A percentile compares a stretch with the other conserved stretches of the same genome.
phyloP scores from a whole-genome alignment of 2,113 vertebrate species.

The Accipiter virgatus region DNA sequence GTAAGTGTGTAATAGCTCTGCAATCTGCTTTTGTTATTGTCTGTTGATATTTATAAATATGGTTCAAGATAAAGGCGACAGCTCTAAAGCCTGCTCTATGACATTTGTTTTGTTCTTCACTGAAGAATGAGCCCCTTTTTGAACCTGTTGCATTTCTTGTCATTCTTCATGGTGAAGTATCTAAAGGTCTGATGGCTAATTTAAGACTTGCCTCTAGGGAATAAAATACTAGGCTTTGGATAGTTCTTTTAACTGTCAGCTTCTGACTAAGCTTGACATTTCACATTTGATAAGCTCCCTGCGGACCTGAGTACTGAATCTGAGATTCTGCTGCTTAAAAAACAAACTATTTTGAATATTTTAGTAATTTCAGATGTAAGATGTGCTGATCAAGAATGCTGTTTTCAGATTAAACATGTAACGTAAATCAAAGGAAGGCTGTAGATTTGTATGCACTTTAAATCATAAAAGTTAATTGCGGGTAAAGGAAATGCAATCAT shows the following conservation, averaged over 20 bases:
- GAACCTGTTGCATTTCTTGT: fast-evolving
- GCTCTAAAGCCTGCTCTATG: neutral
- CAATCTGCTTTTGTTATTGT: neutral
- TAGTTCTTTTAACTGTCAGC: neutral
- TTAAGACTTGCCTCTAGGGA: neutral
- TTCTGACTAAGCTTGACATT: neutral
- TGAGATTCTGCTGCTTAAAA: neutral
- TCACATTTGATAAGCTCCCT: neutral
- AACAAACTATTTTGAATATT: neutral
- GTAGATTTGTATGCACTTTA: fast-evolving
- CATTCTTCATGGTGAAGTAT: neutral
- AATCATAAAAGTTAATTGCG: fast-evolving
- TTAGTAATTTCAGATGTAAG: neutral
- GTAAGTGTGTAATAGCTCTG: constrained; percentile 74
- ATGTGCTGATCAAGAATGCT: neutral
- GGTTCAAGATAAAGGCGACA: neutral
- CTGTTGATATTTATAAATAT: neutral
- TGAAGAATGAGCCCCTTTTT: neutral
- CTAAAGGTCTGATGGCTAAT: neutral
- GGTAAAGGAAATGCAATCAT: fast-evolving
- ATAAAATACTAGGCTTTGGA: neutral
- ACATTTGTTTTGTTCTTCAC: fast-evolving
- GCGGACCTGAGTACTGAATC: neutral
- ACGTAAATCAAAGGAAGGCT: fast-evolving
- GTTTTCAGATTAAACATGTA: neutral